These are phyloP conservation scores for Aporrectodea caliginosa DNA, from an alignment of 1,140 invertebrate species.

Conservation along the genomic window DNA sequence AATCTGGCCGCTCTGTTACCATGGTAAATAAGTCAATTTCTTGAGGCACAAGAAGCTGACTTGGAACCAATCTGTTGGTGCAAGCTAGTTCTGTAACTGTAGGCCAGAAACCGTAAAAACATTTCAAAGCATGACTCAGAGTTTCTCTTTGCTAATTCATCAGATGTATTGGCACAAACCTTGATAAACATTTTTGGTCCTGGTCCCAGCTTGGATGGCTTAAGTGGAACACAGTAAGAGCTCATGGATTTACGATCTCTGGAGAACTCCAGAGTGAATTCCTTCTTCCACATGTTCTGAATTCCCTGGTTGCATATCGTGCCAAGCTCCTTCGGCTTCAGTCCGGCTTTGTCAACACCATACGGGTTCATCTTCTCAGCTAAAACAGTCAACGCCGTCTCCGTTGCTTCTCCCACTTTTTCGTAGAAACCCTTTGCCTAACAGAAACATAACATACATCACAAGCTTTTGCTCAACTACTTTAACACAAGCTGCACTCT, in stretches of 20 bases:
- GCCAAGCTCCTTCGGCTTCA: constrained; percentile 85
- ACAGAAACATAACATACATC: constrained; percentile 14
- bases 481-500: background rate
- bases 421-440: constrained; percentile 66
- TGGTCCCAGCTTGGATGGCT: constrained; percentile 71
- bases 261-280: constrained; percentile 99
- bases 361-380: constrained; percentile 96
- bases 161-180: constrained; percentile 40
- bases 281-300: constrained; percentile 57
- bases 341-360: constrained; percentile 77
- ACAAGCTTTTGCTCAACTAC: background rate
- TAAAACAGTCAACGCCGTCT: constrained; percentile 95
- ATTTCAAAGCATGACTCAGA: background rate
- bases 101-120: background rate
- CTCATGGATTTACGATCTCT: constrained; percentile 99
- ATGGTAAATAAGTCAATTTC: background rate
- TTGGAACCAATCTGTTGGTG: background rate
- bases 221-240: constrained; percentile 87
- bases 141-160: background rate
- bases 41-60: background rate
- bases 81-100: background rate
- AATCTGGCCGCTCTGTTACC: background rate
- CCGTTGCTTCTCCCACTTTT: constrained; percentile 97
- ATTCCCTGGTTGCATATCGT: constrained; percentile 85
- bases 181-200: constrained; percentile 97